Percentiles rank a stretch among this genome's conserved stretches.
phyloP scores from a whole-genome alignment of 2,797 vertebrate genomes.

The Cynodonichthys magdalenae region DNA sequence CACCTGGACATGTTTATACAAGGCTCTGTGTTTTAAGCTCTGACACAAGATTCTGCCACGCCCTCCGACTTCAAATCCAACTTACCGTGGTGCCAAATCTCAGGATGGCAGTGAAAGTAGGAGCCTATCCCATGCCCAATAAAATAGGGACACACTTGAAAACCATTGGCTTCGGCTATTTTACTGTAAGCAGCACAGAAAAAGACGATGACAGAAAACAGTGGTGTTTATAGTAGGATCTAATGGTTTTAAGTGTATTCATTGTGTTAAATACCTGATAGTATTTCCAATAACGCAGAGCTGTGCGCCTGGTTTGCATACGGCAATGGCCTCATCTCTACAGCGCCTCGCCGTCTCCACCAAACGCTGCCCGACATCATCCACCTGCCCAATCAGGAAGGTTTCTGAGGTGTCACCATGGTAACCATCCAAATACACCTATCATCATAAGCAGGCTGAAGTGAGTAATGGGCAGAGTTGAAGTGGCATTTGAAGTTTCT shows the following conservation, averaged over 20 bases:
- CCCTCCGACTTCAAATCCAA: neutral
- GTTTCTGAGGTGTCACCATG: slow-evolving; percentile 99
- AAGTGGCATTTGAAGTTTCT: neutral
- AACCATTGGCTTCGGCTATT: slow-evolving; percentile 81
- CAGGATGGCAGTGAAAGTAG: slow-evolving; percentile 94
- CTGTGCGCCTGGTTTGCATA: slow-evolving; percentile 88
- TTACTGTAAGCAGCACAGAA: slow-evolving; percentile 73
- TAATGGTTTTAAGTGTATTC: neutral
- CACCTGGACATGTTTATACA: neutral
- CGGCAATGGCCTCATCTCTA: slow-evolving; percentile 92
- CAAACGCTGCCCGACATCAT: slow-evolving; percentile 88
- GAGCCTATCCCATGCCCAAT: slow-evolving; percentile 97
- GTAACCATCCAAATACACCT: slow-evolving; percentile 97
- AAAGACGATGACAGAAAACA: neutral
- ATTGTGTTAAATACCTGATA: slow-evolving; percentile 85
- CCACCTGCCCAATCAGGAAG: slow-evolving; percentile 92
- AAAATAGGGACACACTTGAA: slow-evolving; percentile 92
- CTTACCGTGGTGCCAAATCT: slow-evolving; percentile 98
- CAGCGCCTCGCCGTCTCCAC: slow-evolving; percentile 91
- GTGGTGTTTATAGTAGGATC: neutral
- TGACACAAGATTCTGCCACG: neutral
- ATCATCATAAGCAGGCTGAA: slow-evolving; percentile 16
- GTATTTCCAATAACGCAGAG: slow-evolving; percentile 98
- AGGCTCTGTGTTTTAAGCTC: neutral
- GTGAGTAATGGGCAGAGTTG: slow-evolving; percentile 1